Conservation (phyloP, 2,888 invertebrate genomes). For the Apotomis betuletana region DNA sequence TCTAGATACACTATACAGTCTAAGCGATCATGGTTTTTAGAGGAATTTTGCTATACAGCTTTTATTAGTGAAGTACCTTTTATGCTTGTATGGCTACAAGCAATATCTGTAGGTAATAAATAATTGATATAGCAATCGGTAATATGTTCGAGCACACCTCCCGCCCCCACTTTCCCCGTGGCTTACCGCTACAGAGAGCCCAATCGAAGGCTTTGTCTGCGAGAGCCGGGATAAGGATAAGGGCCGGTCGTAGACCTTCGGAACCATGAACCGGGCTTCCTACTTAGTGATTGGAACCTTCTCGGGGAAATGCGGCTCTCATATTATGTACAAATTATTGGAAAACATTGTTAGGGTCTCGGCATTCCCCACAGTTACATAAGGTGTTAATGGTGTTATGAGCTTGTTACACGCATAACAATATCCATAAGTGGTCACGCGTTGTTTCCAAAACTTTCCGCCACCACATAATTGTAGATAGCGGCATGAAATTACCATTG, state of each 20-base stretch:
- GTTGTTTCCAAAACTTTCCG: slow-evolving; percentile 1
- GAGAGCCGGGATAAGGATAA: slow-evolving; percentile 29
- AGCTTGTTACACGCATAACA: background rate
- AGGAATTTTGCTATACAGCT: too few relatives aligned
- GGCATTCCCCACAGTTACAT: too few relatives aligned
- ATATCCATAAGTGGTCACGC: background rate
- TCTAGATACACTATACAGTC: too few relatives aligned
- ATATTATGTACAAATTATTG: too few relatives aligned
- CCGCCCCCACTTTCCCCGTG: slow-evolving; percentile 29
- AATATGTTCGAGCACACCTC: slow-evolving; percentile 38
- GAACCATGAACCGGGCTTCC: too few relatives aligned
- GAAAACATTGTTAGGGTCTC: too few relatives aligned
- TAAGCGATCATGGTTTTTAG: too few relatives aligned
- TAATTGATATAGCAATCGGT: background rate
- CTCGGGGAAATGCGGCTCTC: too few relatives aligned
- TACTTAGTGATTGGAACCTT: too few relatives aligned
- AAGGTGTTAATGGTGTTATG: too few relatives aligned
- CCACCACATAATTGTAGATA: background rate
- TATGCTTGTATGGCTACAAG: too few relatives aligned
- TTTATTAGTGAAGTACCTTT: too few relatives aligned
- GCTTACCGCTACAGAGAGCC: slow-evolving; percentile 53
- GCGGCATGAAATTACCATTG: slow-evolving; percentile 55
- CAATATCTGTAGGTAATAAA: background rate
- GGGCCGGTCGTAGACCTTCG: slow-evolving; percentile 43
- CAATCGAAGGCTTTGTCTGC: slow-evolving; percentile 48